phyloP scores from a whole-genome alignment of 2,888 invertebrate species.

The Morpho deidamia region DNA sequence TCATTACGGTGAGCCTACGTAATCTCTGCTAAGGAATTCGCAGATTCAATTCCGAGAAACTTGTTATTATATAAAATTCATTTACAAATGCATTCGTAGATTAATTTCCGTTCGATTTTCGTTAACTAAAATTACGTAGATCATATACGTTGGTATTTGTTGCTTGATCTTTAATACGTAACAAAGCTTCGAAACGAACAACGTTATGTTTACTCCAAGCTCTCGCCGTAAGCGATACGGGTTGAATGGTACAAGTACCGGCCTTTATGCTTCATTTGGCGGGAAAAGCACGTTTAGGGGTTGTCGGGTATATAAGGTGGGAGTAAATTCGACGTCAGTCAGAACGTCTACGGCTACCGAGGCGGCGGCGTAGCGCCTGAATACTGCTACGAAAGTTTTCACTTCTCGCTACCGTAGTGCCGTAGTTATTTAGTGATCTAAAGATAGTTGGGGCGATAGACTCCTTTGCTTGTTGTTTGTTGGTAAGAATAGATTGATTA shows the following conservation, averaged over 20 bases:
- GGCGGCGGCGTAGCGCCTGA: conserved; percentile 38
- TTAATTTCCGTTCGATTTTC: too few relatives aligned
- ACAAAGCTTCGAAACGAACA: conserved; percentile 15
- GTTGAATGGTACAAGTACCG: conserved; percentile 3
- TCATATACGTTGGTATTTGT: too few relatives aligned
- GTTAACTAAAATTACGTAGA: too few relatives aligned
- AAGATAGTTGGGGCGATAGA: conserved; percentile 14
- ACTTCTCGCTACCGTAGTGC: conserved; percentile 28
- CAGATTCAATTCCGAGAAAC: not conserved
- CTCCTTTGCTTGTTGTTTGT: conserved; percentile 17
- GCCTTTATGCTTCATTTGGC: conserved; percentile 23
- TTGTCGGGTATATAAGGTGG: conserved; percentile 49
- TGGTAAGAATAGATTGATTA: conserved; percentile 21
- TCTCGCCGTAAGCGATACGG: conserved; percentile 6
- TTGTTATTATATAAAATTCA: too few relatives aligned
- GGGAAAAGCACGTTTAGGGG: conserved; percentile 30
- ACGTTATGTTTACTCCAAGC: conserved; percentile 2
- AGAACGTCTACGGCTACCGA: conserved; percentile 54
- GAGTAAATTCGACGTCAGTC: conserved; percentile 42
- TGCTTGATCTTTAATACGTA: conserved; percentile 14
- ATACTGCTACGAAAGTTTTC: conserved; percentile 39
- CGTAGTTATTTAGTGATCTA: conserved; percentile 17
- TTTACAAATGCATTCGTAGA: not conserved
- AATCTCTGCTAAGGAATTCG: too few relatives aligned
- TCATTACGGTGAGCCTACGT: too few relatives aligned